Base-by-base conservation (phyloP, 2,888 invertebrate genomes). In the Polymixis flavicincta region DNA sequence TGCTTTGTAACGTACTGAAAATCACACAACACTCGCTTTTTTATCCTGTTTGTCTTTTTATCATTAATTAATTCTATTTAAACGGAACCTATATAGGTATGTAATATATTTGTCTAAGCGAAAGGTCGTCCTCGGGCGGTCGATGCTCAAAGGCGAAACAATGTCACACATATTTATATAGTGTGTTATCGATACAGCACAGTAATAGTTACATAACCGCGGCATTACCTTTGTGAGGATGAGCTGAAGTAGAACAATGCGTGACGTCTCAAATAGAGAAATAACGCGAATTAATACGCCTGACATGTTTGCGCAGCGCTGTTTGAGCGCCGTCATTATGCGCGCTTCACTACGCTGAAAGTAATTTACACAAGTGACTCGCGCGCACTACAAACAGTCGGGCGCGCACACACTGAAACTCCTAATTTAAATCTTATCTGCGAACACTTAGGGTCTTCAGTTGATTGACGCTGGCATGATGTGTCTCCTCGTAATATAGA, bases 321-420 rank as follows among this genome's bases (percentile, higher is more conserved):
- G 82, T 85, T 82, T 82, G 84, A 76, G 61, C 67, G 82, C 78
- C 83, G 78, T 77, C 87, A 83, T 82, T 82, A 71, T 82, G 73
- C 14, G 77, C 85, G 69, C 82, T 84, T 84, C 80, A 82, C 75
- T 71, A 82, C 84, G 19, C 85, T 87, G 89, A 90, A 92, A 90
- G 89, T 91, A 77, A 94, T 95, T 96, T 94, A 95, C 95, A 95
- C 96, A 95, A 95, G 94, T 95, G 96, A 91, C 87, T 90, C 88
- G 76, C 70, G 74, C 87, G 86, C 89, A 89, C 81, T 77, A 89
- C 89, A 91, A 91, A 91, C 90, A 92, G 68, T 73, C 28, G 66
- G 25, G 57, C 50, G 42, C 55, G 45, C 63, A 61, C 55, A 13
- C 3, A n/a, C 32, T 13, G 8, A 42, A 13, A 22, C 13, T 55